Base-by-base conservation (phyloP, 2,888 invertebrate genomes). In the Priocnemis perturbator region DNA sequence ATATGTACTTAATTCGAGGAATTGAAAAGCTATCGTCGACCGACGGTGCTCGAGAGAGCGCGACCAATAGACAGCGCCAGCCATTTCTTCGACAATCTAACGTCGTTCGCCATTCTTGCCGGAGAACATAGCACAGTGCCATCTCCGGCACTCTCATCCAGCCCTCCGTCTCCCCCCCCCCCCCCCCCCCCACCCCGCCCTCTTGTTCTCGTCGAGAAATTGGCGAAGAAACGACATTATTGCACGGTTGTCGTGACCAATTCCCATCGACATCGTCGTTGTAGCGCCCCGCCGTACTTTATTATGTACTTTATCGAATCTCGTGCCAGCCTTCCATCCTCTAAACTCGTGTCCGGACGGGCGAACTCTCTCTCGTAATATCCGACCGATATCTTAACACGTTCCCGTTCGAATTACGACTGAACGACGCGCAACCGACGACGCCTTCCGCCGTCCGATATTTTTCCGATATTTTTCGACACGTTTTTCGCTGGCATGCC, bases 171-270 rank as follows among this genome's bases (percentile, higher is more conserved):
- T 15, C 19, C 19, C 53, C n/a, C n/a, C n/a, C n/a, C n/a, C n/a
- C n/a, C n/a, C n/a, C n/a, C n/a, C n/a, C n/a, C n/a, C n/a, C 21
- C 3, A 9, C 4, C 7, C 50, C n/a, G n/a, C 47, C 50, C 47
- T 66, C 66, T 71, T 61, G 44, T 59, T 59, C 47, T 47, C 23
- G 2, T 23, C 61, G 58, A 62, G 71, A 70, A 74, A 80, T 78
- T 68, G 75, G 55, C 69, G 67, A 60, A 70, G 71, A 61, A 74
- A 76, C 71, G 77, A 82, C 76, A 79, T 81, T 81, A 83, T 79
- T 75, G 72, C 73, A 52, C 73, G 50, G 69, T 71, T 81, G 79
- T 74, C 75, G 79, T 73, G 71, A 80, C 67, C 74, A 79, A 75
- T 81, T 60, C 68, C 73, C 67, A 67, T 72, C 80, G 70, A 74